A percentile compares a stretch with the other conserved stretches of the same genome.
phyloP scores from a whole-genome alignment of 2,113 vertebrate genomes.

The Cnemophilus loriae region DNA sequence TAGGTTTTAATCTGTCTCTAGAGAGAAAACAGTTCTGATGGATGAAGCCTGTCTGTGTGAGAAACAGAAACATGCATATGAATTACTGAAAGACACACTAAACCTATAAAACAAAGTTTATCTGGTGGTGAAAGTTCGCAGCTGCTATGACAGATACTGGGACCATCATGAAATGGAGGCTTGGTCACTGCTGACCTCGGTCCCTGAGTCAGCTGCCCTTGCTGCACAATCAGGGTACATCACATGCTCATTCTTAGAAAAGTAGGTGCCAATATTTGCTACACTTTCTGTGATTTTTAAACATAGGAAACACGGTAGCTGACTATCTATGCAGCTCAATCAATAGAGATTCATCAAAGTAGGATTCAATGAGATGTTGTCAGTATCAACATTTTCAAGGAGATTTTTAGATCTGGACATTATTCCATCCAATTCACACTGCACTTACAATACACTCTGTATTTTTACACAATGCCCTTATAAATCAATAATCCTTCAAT shows the following conservation, averaged over 20 bases:
- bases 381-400: not conserved
- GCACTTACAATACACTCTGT: not conserved
- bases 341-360: not conserved
- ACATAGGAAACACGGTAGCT: not conserved
- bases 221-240: not conserved
- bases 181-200: accelerated
- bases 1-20: not conserved
- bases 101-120: not conserved
- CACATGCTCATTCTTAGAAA: not conserved
- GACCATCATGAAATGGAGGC: not conserved
- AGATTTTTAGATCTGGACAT: not conserved
- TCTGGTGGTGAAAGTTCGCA: not conserved
- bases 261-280: not conserved
- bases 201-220: not conserved
- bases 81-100: not conserved
- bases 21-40: not conserved
- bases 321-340: not conserved
- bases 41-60: not conserved
- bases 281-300: not conserved
- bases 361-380: not conserved
- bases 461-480: not conserved
- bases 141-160: not conserved
- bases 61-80: not conserved
- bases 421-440: not conserved
- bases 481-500: not conserved